These are phyloP conservation scores for Ochotona princeps DNA, from an alignment of 2,113 vertebrate species.

Conservation along the genomic window DNA sequence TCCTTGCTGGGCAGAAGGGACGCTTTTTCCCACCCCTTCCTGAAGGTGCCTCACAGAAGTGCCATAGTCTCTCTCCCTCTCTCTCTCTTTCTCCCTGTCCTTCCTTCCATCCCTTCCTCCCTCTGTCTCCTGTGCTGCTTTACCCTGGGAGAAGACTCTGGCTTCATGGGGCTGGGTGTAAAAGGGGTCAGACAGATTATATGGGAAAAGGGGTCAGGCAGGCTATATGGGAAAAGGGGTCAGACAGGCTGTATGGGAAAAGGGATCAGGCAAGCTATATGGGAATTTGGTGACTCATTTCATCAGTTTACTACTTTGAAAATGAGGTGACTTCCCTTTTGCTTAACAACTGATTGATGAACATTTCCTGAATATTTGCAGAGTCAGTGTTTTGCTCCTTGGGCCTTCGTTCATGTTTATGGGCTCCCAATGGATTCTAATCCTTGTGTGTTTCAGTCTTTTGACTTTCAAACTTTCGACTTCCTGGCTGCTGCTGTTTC, in stretches of 20 bases:
- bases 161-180: not conserved
- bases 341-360: constrained; percentile 75
- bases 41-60: not conserved
- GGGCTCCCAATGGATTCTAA: constrained; percentile 36
- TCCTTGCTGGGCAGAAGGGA: not conserved
- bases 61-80: no score
- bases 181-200: not conserved
- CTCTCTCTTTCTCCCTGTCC: not conserved
- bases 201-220: constrained; percentile 60
- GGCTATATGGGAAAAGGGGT: constrained; percentile 56
- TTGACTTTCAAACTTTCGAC: not conserved
- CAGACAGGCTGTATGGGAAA: constrained; percentile 32
- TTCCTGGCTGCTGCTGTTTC: not conserved
- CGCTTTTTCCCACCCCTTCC: not conserved
- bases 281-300: constrained; percentile 76
- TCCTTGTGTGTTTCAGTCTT: not conserved
- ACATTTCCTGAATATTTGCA: constrained; percentile 59
- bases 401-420: constrained; percentile 32
- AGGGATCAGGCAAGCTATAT: constrained; percentile 55
- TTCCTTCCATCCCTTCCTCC: not conserved
- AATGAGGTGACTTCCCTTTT: constrained; percentile 71
- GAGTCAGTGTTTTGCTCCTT: constrained; percentile 55
- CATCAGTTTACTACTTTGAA: constrained; percentile 70
- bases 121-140: not conserved
- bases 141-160: not conserved